Evolutionary conservation across 2,113 vertebrate genomes (phyloP).

Genomic region (Cnemophilus loriae): DNA sequence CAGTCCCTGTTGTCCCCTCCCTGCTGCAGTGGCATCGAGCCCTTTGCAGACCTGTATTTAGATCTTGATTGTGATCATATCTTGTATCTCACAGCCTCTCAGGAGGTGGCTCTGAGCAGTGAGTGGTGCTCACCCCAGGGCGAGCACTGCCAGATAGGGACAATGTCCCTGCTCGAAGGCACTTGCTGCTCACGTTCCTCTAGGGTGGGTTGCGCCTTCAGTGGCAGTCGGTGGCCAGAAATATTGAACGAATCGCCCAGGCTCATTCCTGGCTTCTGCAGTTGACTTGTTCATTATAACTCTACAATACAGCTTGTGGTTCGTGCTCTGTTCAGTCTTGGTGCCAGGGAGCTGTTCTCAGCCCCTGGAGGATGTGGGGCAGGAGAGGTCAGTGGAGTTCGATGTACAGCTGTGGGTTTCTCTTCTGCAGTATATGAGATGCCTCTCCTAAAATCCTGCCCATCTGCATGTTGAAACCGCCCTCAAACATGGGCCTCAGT

Average conservation of each 20-base stretch:
- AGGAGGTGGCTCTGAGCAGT: neutral
- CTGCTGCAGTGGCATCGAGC: too few species aligned
- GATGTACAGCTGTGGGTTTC: neutral
- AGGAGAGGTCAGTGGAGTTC: neutral
- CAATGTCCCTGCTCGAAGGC: neutral
- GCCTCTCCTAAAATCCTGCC: neutral
- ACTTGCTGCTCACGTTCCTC: neutral
- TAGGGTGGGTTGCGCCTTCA: neutral
- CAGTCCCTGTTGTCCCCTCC: too few species aligned
- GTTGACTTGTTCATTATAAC: neutral
- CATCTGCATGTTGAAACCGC: neutral
- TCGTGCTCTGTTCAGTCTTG: fast-evolving
- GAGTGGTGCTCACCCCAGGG: neutral
- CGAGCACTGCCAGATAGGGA: fast-evolving
- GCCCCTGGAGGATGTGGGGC: neutral
- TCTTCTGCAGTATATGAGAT: neutral
- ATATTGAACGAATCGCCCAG: neutral
- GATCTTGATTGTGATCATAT: too few species aligned
- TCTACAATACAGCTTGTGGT: neutral
- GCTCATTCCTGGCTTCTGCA: neutral
- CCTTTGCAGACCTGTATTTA: too few species aligned
- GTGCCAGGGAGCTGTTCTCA: neutral
- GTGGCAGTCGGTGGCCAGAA: neutral
- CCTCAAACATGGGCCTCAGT: too few species aligned
- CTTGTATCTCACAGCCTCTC: too few species aligned